Conservation (phyloP, 1,140 invertebrate genomes). For the Macrobrachium rosenbergii region DNA sequence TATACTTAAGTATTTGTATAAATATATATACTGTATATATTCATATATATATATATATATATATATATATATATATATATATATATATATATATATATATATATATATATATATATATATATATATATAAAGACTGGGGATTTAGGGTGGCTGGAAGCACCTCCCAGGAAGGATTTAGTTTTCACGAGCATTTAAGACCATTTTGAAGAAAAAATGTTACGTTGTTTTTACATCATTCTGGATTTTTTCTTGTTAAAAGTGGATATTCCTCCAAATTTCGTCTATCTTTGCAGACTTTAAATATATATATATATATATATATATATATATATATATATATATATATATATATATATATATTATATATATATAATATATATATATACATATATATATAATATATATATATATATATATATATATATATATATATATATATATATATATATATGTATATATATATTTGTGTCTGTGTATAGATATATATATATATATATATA, state of each 20-base stretch:
- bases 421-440: conserved; percentile 26
- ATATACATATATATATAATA: too few relatives aligned
- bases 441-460: conserved; percentile 19
- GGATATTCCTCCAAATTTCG: too few relatives aligned
- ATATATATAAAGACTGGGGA: too few relatives aligned
- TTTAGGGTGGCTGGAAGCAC: too few relatives aligned
- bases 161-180: too few relatives aligned
- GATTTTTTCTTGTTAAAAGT: too few relatives aligned
- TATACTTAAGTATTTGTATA: neutral
- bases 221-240: too few relatives aligned
- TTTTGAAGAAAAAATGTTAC: too few relatives aligned
- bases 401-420: conserved; percentile 20
- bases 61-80: conserved; percentile 21
- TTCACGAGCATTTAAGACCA: too few relatives aligned
- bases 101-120: conserved; percentile 27
- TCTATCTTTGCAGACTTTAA: too few relatives aligned
- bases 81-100: conserved; percentile 21
- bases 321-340: conserved; percentile 14
- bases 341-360: conserved; percentile 19
- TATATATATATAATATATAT: too few relatives aligned
- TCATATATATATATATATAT: conserved; percentile 13
- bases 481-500: neutral
- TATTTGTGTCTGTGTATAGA: too few relatives aligned
- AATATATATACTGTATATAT: neutral
- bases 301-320: conserved; percentile 3